phyloP scores from a whole-genome alignment of 2,888 invertebrate species.

The Linnaemya tessellans region DNA sequence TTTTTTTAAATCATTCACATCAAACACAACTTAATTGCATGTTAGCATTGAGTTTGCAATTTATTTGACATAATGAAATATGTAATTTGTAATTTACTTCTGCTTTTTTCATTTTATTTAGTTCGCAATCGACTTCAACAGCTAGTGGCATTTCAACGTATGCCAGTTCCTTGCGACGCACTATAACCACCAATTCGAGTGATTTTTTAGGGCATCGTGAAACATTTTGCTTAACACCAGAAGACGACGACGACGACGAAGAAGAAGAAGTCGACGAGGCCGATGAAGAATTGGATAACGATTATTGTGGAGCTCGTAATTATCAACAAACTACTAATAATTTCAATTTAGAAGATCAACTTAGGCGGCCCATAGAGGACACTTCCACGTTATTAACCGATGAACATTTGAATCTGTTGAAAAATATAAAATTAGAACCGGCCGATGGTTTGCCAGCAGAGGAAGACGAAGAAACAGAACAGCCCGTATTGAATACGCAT shows the following conservation, averaged over 20 bases:
- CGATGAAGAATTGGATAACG: slow-evolving; percentile 39
- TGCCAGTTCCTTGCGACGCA: slow-evolving; percentile 82
- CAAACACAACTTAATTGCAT: slow-evolving; percentile 63
- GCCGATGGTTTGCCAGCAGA: slow-evolving; percentile 26
- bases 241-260: slow-evolving; percentile 77
- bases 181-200: slow-evolving; percentile 82
- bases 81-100: background rate
- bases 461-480: slow-evolving; percentile 13
- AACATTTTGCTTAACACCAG: slow-evolving; percentile 82
- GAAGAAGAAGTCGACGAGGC: slow-evolving; percentile 68
- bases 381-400: slow-evolving; percentile 51
- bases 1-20: slow-evolving; percentile 54
- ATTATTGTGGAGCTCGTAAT: slow-evolving; percentile 34
- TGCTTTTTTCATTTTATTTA: slow-evolving; percentile 63
- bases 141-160: slow-evolving; percentile 83
- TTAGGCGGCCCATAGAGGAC: slow-evolving; percentile 25
- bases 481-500: slow-evolving; percentile 27
- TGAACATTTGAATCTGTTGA: slow-evolving; percentile 66
- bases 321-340: slow-evolving; percentile 43
- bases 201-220: slow-evolving; percentile 83
- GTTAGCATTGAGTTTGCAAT: slow-evolving; percentile 35
- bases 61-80: background rate
- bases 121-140: slow-evolving; percentile 82
- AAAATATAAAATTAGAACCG: slow-evolving; percentile 68
- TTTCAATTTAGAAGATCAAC: slow-evolving; percentile 59